A percentile compares a stretch with the other conserved stretches of the same genome.
phyloP scores from a whole-genome alignment of 2,113 vertebrate genomes.

The Cynopterus brachyotis region DNA sequence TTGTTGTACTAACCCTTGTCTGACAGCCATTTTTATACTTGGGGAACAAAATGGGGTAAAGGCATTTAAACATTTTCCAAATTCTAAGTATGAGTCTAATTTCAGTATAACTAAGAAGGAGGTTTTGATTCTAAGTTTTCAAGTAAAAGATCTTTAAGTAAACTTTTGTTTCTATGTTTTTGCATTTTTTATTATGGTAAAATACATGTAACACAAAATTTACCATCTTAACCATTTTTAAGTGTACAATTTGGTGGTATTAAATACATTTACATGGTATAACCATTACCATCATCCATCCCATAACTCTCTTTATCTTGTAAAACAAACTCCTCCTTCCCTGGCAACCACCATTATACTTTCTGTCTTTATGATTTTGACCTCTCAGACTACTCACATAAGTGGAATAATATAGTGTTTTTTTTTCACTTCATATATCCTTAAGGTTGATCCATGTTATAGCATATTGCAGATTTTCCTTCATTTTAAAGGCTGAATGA shows the following conservation, averaged over 20 bases:
- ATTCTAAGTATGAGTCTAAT: neutral
- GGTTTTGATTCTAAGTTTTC: neutral
- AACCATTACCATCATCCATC: neutral
- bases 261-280: neutral
- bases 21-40: neutral
- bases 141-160: neutral
- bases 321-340: neutral
- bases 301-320: neutral
- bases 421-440: neutral
- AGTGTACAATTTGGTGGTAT: neutral
- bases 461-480: neutral
- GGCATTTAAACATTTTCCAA: neutral
- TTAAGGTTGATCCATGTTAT: neutral
- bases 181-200: neutral
- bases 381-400: neutral
- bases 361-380: neutral
- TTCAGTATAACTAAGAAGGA: neutral
- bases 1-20: neutral
- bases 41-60: neutral
- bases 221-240: neutral
- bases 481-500: neutral
- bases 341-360: neutral
- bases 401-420: neutral
- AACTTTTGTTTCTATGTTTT: neutral
- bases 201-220: neutral